phyloP scores from a whole-genome alignment of 2,113 vertebrate species.

The Tauraco erythrolophus region DNA sequence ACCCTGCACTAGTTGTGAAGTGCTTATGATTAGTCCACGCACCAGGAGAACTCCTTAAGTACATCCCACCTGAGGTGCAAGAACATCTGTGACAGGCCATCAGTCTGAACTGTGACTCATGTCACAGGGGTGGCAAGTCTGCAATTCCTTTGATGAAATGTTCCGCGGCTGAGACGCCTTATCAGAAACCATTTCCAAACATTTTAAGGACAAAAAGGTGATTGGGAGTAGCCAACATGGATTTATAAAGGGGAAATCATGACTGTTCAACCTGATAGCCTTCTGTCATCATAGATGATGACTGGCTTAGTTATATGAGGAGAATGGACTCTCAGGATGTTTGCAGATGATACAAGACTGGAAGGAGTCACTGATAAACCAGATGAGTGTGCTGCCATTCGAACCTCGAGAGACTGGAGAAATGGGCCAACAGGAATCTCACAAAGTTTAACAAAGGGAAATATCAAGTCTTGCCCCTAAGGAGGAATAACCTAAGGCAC shows the following conservation, averaged over 20 bases:
- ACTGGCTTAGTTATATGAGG: background rate
- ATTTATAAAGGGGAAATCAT: background rate
- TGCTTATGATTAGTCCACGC: background rate
- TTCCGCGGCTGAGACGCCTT: background rate
- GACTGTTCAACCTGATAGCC: background rate
- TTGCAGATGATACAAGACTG: background rate
- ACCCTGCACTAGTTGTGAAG: background rate
- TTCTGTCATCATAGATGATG: background rate
- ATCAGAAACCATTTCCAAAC: background rate
- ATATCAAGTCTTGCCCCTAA: background rate
- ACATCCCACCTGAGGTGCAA: background rate
- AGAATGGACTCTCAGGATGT: background rate
- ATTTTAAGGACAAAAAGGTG: background rate
- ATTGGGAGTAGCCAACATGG: background rate
- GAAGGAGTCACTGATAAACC: background rate
- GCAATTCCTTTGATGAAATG: background rate
- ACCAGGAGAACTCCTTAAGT: background rate
- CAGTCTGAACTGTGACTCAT: background rate
- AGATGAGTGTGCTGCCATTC: background rate
- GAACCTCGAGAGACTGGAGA: background rate
- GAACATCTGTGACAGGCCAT: background rate
- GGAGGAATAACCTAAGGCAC: background rate
- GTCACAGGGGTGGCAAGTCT: background rate
- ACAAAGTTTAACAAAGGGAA: background rate
- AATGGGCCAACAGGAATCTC: background rate